Conservation (phyloP, 2,113 vertebrate genomes). For the Alosa alosa region DNA sequence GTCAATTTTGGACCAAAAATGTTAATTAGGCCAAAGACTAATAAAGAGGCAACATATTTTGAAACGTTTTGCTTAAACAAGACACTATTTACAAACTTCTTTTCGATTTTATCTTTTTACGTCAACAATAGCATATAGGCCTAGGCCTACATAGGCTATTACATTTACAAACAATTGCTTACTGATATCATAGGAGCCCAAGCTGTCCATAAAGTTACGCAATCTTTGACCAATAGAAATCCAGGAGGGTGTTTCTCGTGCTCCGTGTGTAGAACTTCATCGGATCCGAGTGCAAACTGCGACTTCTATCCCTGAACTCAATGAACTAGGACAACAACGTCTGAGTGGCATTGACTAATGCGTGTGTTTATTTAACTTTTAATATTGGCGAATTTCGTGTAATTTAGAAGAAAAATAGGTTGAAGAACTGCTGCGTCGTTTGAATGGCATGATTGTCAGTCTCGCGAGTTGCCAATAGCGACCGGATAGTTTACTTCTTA, state of each 20-base stretch:
- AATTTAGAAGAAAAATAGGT: not conserved
- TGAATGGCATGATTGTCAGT: conserved; percentile 14
- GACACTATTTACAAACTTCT: too few relatives aligned
- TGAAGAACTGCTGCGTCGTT: conserved; percentile 5
- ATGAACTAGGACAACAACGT: not conserved
- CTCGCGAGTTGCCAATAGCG: conserved; percentile 32
- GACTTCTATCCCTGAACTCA: not conserved
- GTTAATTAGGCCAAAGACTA: too few relatives aligned
- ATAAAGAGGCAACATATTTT: too few relatives aligned
- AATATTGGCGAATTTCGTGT: not conserved
- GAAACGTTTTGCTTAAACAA: too few relatives aligned
- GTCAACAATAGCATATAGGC: too few relatives aligned
- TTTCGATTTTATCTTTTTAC: too few relatives aligned
- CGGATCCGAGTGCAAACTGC: conserved; percentile 37
- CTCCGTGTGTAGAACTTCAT: conserved; percentile 33
- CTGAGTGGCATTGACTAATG: not conserved
- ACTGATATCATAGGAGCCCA: not conserved
- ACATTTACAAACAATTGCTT: not conserved
- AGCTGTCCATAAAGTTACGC: not conserved
- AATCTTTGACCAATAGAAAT: conserved; percentile 39
- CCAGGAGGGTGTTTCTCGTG: conserved; percentile 19
- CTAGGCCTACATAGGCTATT: not conserved
- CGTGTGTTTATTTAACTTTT: not conserved
- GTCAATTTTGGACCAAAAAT: too few relatives aligned
- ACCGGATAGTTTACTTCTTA: conserved; percentile 19